These are phyloP conservation scores for Petrocephalus zakoni DNA, from an alignment of 2,113 vertebrate species.

Conservation along the genomic window DNA sequence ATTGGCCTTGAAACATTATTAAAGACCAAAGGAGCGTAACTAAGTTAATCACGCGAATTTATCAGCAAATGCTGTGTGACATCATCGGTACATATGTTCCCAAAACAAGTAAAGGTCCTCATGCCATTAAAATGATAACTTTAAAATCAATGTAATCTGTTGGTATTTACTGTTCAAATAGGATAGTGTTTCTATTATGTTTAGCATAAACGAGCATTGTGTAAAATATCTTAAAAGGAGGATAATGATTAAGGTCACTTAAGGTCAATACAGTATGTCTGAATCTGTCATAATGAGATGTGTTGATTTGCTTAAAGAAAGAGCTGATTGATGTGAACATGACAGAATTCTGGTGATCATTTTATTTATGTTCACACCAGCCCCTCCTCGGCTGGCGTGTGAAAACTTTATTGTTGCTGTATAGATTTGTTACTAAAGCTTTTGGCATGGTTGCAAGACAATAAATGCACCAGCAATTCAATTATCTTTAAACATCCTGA, in stretches of 20 bases:
- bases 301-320: neutral
- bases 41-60: neutral
- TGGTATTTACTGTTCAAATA: neutral
- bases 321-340: neutral
- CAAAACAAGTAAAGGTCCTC: neutral
- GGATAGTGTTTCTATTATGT: neutral
- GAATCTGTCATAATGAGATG: neutral
- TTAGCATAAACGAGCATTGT: neutral
- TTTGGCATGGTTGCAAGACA: slow-evolving; percentile 2
- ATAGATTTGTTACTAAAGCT: neutral
- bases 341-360: neutral
- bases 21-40: neutral
- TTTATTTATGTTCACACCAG: neutral
- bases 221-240: neutral
- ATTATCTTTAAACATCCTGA: slow-evolving; percentile 3
- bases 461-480: neutral
- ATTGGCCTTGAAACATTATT: slow-evolving; percentile 5
- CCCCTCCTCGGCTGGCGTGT: neutral
- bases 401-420: neutral
- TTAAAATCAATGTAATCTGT: neutral
- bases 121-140: neutral
- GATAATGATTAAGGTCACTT: neutral
- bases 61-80: neutral
- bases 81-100: neutral
- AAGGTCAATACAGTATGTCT: neutral